These are phyloP conservation scores for Xylota sylvarum DNA, from an alignment of 2,888 invertebrate genomes.

Conservation along the genomic window DNA sequence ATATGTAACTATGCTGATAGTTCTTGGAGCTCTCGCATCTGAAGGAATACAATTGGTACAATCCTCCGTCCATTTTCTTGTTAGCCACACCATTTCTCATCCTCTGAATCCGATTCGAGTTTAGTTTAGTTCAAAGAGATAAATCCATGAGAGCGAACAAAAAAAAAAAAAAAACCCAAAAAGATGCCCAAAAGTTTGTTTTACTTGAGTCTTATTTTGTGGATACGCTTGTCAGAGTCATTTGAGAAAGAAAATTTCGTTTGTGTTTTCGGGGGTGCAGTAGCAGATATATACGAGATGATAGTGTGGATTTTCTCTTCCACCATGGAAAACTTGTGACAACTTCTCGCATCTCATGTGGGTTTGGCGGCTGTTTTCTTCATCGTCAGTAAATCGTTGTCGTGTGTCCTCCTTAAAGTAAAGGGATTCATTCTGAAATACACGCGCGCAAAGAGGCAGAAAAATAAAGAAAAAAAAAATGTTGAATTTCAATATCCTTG, in stretches of 20 bases:
- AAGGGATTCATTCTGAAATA: slow-evolving; percentile 29
- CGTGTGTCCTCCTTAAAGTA: slow-evolving; percentile 28
- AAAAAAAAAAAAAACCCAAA: slow-evolving; percentile 12
- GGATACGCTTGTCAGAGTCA: slow-evolving; percentile 69
- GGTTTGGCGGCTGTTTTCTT: slow-evolving; percentile 42
- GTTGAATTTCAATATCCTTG: slow-evolving; percentile 70
- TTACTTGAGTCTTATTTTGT: slow-evolving; percentile 63
- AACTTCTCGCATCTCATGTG: slow-evolving; percentile 35
- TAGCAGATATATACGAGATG: slow-evolving; percentile 30
- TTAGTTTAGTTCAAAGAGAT: slow-evolving; percentile 62
- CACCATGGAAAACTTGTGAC: slow-evolving; percentile 45
- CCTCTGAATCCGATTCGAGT: slow-evolving; percentile 29
- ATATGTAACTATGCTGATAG: no score
- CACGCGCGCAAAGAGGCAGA: slow-evolving; percentile 7
- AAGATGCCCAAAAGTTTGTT: slow-evolving; percentile 49
- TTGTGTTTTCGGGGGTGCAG: slow-evolving; percentile 14
- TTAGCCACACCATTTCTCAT: slow-evolving; percentile 7
- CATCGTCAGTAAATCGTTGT: slow-evolving; percentile 57
- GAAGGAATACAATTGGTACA: no score
- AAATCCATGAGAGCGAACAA: slow-evolving; percentile 27
- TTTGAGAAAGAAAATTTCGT: slow-evolving; percentile 29
- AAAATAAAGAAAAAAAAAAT: slow-evolving; percentile 25
- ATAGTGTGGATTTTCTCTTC: slow-evolving; percentile 59
- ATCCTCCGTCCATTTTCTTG: slow-evolving; percentile 9
- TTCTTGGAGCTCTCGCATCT: no score